Evolutionary conservation across 2,888 invertebrate species (phyloP).

Genomic region (Taphrorychus bicolor): DNA sequence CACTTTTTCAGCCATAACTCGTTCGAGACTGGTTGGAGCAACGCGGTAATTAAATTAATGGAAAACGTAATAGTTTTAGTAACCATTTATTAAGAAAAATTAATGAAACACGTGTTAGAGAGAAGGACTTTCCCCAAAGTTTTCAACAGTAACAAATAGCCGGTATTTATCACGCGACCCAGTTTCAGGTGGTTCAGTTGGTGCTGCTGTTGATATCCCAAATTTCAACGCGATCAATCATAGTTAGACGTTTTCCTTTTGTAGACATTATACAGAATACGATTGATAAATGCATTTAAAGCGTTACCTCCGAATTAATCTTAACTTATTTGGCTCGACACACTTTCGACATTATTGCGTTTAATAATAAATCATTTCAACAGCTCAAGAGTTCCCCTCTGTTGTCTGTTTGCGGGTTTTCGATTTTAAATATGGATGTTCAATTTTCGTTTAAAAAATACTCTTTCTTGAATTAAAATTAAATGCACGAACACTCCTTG

Average conservation of each 20-base stretch:
- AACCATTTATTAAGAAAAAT: not conserved
- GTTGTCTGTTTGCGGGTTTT: not conserved
- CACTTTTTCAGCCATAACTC: not conserved
- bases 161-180: not conserved
- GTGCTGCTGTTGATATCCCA: constrained; percentile 4
- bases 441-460: not conserved
- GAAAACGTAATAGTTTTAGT: not conserved
- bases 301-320: constrained; percentile 19
- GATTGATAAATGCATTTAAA: constrained; percentile 25
- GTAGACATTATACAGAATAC: constrained; percentile 6
- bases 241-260: constrained; percentile 21
- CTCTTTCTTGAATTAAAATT: not conserved
- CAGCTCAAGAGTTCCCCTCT: not conserved
- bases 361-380: constrained; percentile 15
- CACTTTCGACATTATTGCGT: constrained; percentile 8
- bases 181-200: not conserved
- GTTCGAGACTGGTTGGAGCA: not conserved
- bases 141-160: not conserved
- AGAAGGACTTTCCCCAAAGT: not conserved
- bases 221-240: constrained; percentile 21
- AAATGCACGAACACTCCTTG: not conserved
- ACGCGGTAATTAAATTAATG: constrained; percentile 2
- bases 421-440: not conserved
- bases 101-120: not conserved
- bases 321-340: constrained; percentile 11